A percentile compares a stretch with the other conserved stretches of the same genome.
Conservation (phyloP, 2,113 vertebrate genomes). For the Arenaria interpres region DNA sequence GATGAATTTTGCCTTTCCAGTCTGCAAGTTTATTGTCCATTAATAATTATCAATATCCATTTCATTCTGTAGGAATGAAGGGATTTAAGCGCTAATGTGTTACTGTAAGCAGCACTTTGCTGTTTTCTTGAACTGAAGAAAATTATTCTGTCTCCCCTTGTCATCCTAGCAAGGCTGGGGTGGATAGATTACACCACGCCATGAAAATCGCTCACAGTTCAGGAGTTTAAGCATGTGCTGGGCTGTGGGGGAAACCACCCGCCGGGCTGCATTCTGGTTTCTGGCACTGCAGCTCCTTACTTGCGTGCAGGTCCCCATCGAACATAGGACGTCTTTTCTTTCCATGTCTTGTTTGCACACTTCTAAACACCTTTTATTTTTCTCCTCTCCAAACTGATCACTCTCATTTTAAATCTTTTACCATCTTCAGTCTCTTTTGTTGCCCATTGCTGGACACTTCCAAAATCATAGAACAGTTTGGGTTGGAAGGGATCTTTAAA, state of each 20-base stretch:
- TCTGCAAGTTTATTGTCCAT: constrained; percentile 58
- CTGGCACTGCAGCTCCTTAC: background rate
- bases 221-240: background rate
- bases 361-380: background rate
- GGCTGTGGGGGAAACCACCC: background rate
- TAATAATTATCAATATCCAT: constrained; percentile 39
- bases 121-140: background rate
- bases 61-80: constrained; percentile 27
- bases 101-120: background rate
- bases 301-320: accelerated
- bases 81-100: background rate
- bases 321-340: background rate
- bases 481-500: background rate
- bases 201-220: background rate
- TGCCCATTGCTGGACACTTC: background rate
- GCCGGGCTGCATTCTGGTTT: background rate
- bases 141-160: background rate
- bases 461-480: background rate
- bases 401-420: background rate
- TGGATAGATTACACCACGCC: background rate
- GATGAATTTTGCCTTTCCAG: constrained; percentile 15
- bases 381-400: background rate
- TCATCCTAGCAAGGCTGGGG: background rate
- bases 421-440: background rate
- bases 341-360: accelerated